Evolutionary conservation across 2,797 vertebrate genomes (phyloP).

Genomic region (Sciurus carolinensis): DNA sequence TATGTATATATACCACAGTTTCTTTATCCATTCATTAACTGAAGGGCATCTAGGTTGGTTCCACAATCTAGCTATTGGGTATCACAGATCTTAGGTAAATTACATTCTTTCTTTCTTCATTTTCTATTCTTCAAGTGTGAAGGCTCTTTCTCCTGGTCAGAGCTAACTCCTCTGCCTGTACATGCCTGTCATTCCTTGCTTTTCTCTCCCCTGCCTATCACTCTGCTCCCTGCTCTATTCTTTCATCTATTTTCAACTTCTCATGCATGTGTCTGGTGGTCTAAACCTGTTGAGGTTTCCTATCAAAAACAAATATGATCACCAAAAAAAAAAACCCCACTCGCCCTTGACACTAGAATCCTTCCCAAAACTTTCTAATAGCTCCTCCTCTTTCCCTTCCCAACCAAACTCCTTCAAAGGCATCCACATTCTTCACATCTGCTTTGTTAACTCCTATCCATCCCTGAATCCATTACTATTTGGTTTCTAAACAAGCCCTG

Average conservation of each 20-base stretch:
- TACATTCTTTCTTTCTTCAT: neutral
- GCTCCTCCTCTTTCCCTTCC: neutral
- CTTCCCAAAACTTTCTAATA: neutral
- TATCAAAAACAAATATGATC: conserved; percentile 7
- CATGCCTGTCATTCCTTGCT: neutral
- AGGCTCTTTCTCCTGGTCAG: neutral
- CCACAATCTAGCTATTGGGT: too few species aligned
- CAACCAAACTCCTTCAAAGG: neutral
- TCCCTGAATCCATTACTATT: neutral
- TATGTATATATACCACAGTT: too few species aligned
- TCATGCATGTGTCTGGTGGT: neutral
- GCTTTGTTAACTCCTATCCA: neutral
- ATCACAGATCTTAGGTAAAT: neutral
- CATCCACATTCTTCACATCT: neutral
- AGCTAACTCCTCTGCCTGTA: neutral
- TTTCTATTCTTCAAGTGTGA: neutral
- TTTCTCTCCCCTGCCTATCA: neutral
- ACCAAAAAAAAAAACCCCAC: neutral
- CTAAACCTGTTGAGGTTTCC: neutral
- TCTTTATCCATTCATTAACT: too few species aligned
- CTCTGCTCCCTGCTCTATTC: too few species aligned
- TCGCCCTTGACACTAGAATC: neutral
- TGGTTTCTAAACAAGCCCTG: neutral
- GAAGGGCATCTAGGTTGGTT: too few species aligned
- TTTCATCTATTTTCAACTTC: neutral